These are phyloP conservation scores for Protophormia terraenovae DNA, from an alignment of 2,888 invertebrate species.

Conservation along the genomic window DNA sequence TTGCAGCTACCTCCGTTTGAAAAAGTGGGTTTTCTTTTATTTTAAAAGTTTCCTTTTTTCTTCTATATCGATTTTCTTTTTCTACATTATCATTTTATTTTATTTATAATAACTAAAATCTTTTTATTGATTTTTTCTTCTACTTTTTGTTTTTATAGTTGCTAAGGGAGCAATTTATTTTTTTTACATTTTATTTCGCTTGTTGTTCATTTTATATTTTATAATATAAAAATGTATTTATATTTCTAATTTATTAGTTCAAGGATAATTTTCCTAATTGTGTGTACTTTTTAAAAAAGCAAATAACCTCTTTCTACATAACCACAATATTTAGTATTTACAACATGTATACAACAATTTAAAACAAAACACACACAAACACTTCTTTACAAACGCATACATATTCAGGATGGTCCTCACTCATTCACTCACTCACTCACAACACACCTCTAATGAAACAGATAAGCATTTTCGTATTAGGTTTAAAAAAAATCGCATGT, in stretches of 20 bases:
- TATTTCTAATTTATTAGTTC: background rate
- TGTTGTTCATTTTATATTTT: conserved; percentile 1
- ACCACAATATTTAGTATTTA: too few relatives aligned
- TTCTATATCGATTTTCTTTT: conserved; percentile 20
- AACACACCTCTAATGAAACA: background rate
- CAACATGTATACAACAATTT: background rate
- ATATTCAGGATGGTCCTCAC: background rate
- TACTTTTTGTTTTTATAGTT: conserved; percentile 27
- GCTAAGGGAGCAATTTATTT: conserved; percentile 3
- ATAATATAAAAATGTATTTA: conserved; percentile 1
- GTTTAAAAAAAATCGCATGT: background rate
- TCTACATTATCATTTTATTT: background rate
- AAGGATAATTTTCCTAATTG: conserved; percentile 19
- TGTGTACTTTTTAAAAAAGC: background rate
- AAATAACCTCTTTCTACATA: too few relatives aligned
- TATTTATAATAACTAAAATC: background rate
- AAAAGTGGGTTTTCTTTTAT: background rate
- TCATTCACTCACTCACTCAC: background rate
- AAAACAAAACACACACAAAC: background rate
- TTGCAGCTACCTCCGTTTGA: background rate
- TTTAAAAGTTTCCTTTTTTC: background rate
- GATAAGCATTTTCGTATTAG: background rate
- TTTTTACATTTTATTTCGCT: background rate
- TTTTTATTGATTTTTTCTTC: conserved; percentile 33
- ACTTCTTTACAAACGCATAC: background rate